Conservation (phyloP, 2,888 invertebrate genomes). For the Trisateles emortualis region DNA sequence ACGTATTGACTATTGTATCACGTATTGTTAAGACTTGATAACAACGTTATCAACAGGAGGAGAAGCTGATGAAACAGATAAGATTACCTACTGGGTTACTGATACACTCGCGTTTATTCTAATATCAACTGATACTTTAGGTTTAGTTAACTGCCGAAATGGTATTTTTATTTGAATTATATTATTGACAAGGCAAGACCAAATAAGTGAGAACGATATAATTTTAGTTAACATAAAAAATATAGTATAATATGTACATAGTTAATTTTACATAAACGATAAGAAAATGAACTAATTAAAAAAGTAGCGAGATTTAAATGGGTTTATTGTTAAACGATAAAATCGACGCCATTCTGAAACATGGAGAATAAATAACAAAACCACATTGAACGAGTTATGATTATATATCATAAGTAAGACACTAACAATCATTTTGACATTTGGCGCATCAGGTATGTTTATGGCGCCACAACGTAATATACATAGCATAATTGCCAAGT, state of each 20-base stretch:
- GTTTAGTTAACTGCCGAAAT: no score
- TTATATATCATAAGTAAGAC: no score
- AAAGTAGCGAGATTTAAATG: background rate
- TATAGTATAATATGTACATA: background rate
- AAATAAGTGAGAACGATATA: no score
- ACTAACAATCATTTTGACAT: background rate
- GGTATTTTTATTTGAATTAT: no score
- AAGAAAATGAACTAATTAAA: background rate
- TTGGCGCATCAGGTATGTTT: background rate
- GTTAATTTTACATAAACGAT: background rate
- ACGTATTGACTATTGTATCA: background rate
- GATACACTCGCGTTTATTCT: no score
- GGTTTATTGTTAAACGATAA: no score
- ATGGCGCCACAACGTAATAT: background rate
- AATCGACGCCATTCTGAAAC: no score
- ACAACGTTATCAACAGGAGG: constrained; percentile 2
- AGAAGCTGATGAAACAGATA: constrained; percentile 12
- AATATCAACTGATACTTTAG: no score
- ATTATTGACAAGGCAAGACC: no score
- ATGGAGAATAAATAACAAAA: no score
- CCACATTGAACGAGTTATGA: no score
- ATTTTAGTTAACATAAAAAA: no score
- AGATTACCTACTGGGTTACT: constrained; percentile 3
- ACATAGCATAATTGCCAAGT: background rate
- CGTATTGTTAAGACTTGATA: background rate